Evolutionary conservation across 2,113 vertebrate species (phyloP), one percentile per base, ranked within the genome.

Genomic region (Meriones unguiculatus): DNA sequence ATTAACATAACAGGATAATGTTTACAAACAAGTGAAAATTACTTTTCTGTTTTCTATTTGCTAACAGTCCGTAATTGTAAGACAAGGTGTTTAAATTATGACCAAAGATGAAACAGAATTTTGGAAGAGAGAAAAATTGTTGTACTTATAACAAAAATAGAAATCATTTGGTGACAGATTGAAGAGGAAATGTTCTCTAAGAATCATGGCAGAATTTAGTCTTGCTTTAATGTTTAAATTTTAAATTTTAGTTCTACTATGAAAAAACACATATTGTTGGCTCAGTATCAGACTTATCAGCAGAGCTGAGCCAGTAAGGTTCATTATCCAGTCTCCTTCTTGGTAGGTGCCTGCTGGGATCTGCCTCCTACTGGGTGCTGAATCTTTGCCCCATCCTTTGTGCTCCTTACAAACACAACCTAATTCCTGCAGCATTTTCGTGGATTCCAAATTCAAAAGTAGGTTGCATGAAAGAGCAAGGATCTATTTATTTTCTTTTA

Each of bases 401-500:
- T 7, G 7, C 24, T 89, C 13, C 54, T 0, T 85, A 3, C 8
- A 2, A 94, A 35, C 13, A 46, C 1, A 35, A 18, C 14, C 28
- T 0, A 3, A 2, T 72, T 59, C 1, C 22, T 3, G 73, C 0
- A 22, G 18, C 18, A 84, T 24, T 91, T 91, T 52, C 72, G 5
- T 62, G 14, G 12, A 62, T 54, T 88, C 75, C 87, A 92, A 90
- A 78, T 90, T 88, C 9, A 88, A 73, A 96, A 81, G 64, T 25
- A 3, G 69, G 90, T 87, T 92, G 52, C 69, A 89, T n/a, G 46
- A 85, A 76, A 94, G 73, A 25, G 2, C 24, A 95, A 84, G 50
- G 95, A 57, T 9, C 46, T 59, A 82, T 64, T 82, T 95, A 52
- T 90, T 97, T 95, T 85, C 59, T 87, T 69, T 93, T 95, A 88